Base-by-base conservation (phyloP, 2,797 vertebrate genomes). In the Lophotriccus pileatus region DNA sequence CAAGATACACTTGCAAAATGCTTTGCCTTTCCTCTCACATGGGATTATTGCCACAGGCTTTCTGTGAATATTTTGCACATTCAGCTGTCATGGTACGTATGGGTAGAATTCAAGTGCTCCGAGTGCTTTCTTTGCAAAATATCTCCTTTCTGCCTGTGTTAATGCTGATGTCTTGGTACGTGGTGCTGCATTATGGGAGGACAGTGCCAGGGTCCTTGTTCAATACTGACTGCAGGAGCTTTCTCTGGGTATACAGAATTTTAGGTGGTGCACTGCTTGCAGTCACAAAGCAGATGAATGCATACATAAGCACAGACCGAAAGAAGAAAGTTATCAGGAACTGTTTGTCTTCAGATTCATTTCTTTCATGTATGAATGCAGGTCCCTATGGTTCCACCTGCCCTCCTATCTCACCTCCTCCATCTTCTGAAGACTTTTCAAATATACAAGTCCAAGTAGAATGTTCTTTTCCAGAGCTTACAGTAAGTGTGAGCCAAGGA, bases 61-160 rank as follows among this genome's bases (percentile, higher is more conserved):
- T 79, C 46, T 77, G n/a, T 70, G 56, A 89, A 67, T 36, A 36
- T 52, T 66, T 79, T 74, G 43, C 62, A 43, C 15, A 30, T 36
- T 53, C 30, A n/a, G 13, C 46, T 62, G 5, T 43, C n/a, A 8
- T 7, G 27, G 37, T 13, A 32, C 3, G 11, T 12, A 20, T 0
- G 0, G 24, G 17, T 5, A 79, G 75, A 89, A 53, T 18, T 72
- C 46, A 39, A 82, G 55, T 23, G 36, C 11, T n/a, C 12, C 15
- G 14, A 58, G 25, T 5, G 13, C 12, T 41, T 84, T 76, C 43
- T 80, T 36, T 79, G 24, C 60, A 82, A 72, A 56, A 64, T 27
- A 1, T 25, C 37, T 64, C 7, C 6, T 78, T 72, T 68, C 37
- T 28, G 11, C 28, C 19, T n/a, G 2, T 8, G 28, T 27, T 28